These are phyloP conservation scores for Callyntrura guangdongensis DNA, from an alignment of 2,888 invertebrate species.

Conservation along the genomic window DNA sequence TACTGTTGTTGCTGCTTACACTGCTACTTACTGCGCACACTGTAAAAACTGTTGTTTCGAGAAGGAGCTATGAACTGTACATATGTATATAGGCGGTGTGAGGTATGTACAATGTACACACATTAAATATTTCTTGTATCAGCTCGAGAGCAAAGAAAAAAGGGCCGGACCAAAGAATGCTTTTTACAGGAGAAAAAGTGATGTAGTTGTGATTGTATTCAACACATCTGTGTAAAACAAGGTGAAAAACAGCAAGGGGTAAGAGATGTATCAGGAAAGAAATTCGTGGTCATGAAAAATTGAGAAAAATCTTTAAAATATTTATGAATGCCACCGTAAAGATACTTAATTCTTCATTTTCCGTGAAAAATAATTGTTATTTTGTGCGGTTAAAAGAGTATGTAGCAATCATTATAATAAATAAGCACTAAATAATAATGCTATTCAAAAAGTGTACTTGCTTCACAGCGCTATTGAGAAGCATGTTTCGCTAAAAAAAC, in stretches of 20 bases:
- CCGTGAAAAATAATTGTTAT: neutral
- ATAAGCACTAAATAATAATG: conserved; percentile 37
- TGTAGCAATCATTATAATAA: conserved; percentile 19
- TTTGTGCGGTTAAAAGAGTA: neutral
- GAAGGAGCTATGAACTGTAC: conserved; percentile 33
- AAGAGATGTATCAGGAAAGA: conserved; percentile 53
- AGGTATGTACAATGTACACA: too few relatives aligned
- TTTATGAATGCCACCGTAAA: conserved; percentile 5
- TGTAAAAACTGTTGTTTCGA: neutral
- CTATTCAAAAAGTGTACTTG: conserved; percentile 33
- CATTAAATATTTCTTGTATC: too few relatives aligned
- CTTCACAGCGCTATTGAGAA: neutral
- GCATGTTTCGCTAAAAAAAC: conserved; percentile 40
- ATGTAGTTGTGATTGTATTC: conserved; percentile 49
- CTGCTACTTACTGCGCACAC: neutral
- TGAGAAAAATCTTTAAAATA: too few relatives aligned
- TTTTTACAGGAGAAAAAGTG: conserved; percentile 39
- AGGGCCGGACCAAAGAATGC: conserved; percentile 20
- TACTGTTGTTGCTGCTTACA: conserved; percentile 9
- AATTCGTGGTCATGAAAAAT: conserved; percentile 29
- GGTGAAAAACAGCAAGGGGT: conserved; percentile 68
- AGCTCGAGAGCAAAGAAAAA: neutral
- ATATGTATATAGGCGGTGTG: conserved; percentile 1
- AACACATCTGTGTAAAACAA: conserved; percentile 51
- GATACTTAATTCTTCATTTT: neutral